Percentiles rank a stretch among this genome's conserved stretches.
phyloP scores from a whole-genome alignment of 2,797 vertebrate genomes.

The Eulemur mongoz region DNA sequence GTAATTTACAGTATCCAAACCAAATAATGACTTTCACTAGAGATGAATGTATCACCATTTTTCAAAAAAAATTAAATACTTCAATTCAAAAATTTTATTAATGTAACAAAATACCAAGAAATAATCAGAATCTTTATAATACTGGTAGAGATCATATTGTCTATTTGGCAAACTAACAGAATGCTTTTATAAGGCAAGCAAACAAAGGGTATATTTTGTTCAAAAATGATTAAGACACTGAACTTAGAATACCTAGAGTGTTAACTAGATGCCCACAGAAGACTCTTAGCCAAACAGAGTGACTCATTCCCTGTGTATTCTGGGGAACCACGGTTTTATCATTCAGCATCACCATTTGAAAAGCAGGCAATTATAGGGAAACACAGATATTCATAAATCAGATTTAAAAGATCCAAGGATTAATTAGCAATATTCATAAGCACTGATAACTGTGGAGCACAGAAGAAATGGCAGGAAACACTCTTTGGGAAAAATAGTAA shows the following conservation, averaged over 20 bases:
- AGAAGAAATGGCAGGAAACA: background rate
- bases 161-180: background rate
- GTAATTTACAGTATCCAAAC: background rate
- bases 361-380: background rate
- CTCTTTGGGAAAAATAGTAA: background rate
- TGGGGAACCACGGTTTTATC: background rate
- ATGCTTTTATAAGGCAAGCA: background rate
- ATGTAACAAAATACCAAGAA: background rate
- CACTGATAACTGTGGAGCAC: background rate
- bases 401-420: background rate
- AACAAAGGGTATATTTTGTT: background rate
- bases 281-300: background rate
- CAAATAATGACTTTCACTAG: background rate
- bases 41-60: background rate
- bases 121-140: background rate
- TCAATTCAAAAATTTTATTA: background rate
- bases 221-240: background rate
- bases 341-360: background rate
- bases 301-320: background rate
- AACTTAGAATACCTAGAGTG: background rate
- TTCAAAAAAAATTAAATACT: constrained; percentile 11
- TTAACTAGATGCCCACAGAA: background rate
- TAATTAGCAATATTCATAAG: background rate
- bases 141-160: background rate
- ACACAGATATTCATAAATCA: background rate